Base-by-base conservation (phyloP, 1,140 invertebrate species). In the Drosophila gunungcola region DNA sequence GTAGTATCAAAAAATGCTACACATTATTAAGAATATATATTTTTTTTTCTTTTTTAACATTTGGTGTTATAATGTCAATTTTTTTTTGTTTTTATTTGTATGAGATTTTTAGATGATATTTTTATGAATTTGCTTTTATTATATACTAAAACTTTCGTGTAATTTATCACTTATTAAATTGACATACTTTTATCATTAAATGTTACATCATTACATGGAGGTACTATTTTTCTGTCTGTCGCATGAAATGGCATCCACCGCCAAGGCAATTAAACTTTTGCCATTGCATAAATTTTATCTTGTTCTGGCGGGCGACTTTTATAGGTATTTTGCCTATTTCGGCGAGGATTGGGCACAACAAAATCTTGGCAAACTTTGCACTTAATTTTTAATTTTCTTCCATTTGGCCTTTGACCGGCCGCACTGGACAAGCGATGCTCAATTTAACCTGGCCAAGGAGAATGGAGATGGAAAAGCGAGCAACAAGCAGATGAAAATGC, bases 351-450 rank as follows among this genome's bases (percentile, higher is more conserved):
- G 13, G 1, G 16, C 11, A 65, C 36, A 67, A 51, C 36, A 54
- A 65, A 75, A 75, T 74, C 73, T 58, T 51, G 32, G 12, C 34
- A 58, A 74, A 78, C 61, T 81, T 74, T 81, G 61, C 63, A 64
- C 64, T 86, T 86, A 82, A 86, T 88, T 86, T 82, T 76, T 76
- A 82, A 88, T 79, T 86, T 82, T 83, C 62, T 45, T 45, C 63
- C 65, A 45, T 78, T 73, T 78, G 69, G 49, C 45, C 65, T 67
- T 69, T 82, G 64, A 70, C 68, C 68, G 52, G 41, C 52, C 21
- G 52, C 74, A 69, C 77, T 86, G 57, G 49, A 58, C 70, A 60
- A 62, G 68, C 67, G 56, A 73, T 79, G 84, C 84, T 89, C 77
- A 89, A 88, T 88, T 88, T 83, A 88, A 89, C 84, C 73, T 89